Base-by-base conservation (phyloP, 2,888 invertebrate species). In the Priocnemis perturbator region DNA sequence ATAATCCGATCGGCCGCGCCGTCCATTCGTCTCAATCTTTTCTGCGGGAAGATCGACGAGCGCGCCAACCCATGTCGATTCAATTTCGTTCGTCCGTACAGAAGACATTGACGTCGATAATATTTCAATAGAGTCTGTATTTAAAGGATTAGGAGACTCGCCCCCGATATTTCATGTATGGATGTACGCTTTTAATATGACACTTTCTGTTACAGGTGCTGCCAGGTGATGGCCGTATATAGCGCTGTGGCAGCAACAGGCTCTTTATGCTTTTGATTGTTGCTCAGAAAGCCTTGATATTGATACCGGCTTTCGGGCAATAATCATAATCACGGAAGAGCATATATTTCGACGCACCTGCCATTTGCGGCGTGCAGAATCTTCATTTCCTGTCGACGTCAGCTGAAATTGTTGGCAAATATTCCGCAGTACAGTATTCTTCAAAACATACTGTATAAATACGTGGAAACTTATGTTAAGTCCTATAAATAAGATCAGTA, bases 221-320 rank as follows among this genome's bases (percentile, higher is more conserved):
- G 21, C 14, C 19, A 21, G 11, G 7, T 20, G 45, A 44, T 21
- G n/a, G 21, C n/a, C 15, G 52, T 17, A 7, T 20, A 7, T 20
- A 15, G 30, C 30, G 17, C 20, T 1, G 26, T 23, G 14, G 20
- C 53, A 15, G 30, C 19, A 17, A 55, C 15, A 15, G 23, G 81
- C 88, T 88, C 89, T 89, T 89, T 86, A 88, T 89, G 89, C 84
- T 89, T 89, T 89, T 89, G 89, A 89, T 89, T 89, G 89, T 89
- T 89, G 89, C 89, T 89, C 89, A 89, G 89, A 89, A 89, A 89
- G 89, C 89, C 89, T 85, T 87, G 87, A 74, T 79, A 60, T 71
- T 68, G 76, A 86, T 85, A 87, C 63, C 84, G 89, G 89, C 89
- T 89, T 89, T 89, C 89, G 89, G 88, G 89, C 88, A 88, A 88